phyloP scores from a whole-genome alignment of 1,140 invertebrate genomes.

The Oppia nitens region DNA sequence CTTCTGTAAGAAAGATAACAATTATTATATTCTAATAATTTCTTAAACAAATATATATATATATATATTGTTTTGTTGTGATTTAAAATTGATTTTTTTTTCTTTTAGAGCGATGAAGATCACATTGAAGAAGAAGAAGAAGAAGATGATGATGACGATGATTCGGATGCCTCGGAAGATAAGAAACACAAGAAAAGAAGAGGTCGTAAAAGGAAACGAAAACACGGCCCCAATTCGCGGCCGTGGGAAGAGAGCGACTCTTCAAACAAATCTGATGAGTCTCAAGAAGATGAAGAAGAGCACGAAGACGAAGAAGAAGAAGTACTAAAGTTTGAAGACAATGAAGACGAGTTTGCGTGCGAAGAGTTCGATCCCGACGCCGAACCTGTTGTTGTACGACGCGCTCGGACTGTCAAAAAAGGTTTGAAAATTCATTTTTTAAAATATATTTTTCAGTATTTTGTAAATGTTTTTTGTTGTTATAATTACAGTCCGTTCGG shows the following conservation, averaged over 20 bases:
- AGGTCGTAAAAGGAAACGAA: constrained; percentile 3
- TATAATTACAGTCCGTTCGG: neutral
- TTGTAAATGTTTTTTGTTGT: too few species aligned
- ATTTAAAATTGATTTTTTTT: too few species aligned
- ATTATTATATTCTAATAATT: neutral
- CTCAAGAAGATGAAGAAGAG: constrained; percentile 11
- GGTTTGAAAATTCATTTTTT: constrained; percentile 31
- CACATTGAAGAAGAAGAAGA: constrained; percentile 36
- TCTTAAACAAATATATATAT: neutral
- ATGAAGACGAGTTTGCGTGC: constrained; percentile 25
- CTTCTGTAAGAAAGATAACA: neutral
- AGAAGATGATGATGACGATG: constrained; percentile 7
- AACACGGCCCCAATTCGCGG: constrained; percentile 3
- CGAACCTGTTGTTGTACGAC: constrained; percentile 36
- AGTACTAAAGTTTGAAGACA: constrained; percentile 19
- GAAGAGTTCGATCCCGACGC: constrained; percentile 22
- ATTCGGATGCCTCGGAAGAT: neutral
- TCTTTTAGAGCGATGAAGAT: constrained; percentile 29
- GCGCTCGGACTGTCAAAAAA: constrained; percentile 46
- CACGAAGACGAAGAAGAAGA: constrained; percentile 20
- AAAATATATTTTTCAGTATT: too few species aligned
- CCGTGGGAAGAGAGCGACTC: constrained; percentile 12
- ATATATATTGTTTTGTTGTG: neutral
- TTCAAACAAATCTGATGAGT: neutral
- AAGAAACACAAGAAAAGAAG: constrained; percentile 5